A percentile compares a stretch with the other conserved stretches of the same genome.
phyloP scores from a whole-genome alignment of 2,888 invertebrate species.

The Bugula neritina region DNA sequence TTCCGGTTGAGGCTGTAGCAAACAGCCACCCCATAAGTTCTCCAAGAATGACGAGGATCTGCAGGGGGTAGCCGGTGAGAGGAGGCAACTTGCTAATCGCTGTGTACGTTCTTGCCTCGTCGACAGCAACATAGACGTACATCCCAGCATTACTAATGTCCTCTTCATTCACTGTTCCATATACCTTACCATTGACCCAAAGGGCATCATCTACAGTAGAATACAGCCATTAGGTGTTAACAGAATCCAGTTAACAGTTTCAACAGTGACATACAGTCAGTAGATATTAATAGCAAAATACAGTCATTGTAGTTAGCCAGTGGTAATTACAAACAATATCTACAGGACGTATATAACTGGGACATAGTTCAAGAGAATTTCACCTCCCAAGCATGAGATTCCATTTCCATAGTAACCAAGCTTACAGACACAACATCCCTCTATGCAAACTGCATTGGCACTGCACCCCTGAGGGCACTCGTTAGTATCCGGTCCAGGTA shows the following conservation, averaged over 20 bases:
- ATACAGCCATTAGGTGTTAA: no score
- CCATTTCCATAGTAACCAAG: slow-evolving; percentile 87
- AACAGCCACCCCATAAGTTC: slow-evolving; percentile 88
- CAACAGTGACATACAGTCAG: no score
- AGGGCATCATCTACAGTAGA: slow-evolving; percentile 67
- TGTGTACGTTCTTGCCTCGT: slow-evolving; percentile 61
- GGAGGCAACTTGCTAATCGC: slow-evolving; percentile 76
- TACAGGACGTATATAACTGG: no score
- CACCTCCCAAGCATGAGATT: slow-evolving; percentile 69
- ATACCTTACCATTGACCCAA: slow-evolving; percentile 81
- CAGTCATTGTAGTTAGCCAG: no score
- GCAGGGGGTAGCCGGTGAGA: slow-evolving; percentile 70
- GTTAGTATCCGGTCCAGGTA: neutral
- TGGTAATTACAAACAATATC: no score
- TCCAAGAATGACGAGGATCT: slow-evolving; percentile 76
- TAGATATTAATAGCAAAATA: no score
- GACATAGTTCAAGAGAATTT: no score
- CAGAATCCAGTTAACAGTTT: no score
- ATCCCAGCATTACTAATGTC: slow-evolving; percentile 70
- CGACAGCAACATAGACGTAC: slow-evolving; percentile 83
- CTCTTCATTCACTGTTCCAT: slow-evolving; percentile 73
- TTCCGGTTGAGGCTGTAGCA: slow-evolving; percentile 61
- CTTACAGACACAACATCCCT: slow-evolving; percentile 71
- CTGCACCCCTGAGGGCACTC: neutral
- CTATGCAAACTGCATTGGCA: neutral